Conservation (phyloP, 2,113 vertebrate genomes). For the Trachemys scripta region DNA sequence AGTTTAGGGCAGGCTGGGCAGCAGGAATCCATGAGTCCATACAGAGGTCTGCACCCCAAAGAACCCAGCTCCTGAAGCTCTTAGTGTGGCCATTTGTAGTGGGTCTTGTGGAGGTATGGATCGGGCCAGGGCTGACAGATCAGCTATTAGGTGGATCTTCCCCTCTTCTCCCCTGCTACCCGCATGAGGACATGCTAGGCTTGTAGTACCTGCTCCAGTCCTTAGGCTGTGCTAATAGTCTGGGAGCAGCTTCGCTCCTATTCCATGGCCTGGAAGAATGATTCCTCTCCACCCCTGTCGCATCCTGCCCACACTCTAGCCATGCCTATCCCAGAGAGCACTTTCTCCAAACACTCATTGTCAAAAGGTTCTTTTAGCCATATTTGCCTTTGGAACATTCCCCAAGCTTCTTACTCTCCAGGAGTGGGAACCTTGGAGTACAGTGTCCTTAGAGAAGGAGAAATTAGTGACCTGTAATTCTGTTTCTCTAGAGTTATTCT, state of each 20-base stretch:
- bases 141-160: not conserved
- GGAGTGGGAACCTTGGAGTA: not conserved
- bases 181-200: not conserved
- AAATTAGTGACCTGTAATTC: not conserved
- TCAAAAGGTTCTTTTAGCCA: slow-evolving; percentile 34
- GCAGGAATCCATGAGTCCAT: no score
- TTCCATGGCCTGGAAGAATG: not conserved
- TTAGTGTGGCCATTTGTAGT: no score
- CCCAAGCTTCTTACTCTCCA: not conserved
- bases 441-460: not conserved
- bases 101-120: not conserved
- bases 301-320: not conserved
- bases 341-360: not conserved
- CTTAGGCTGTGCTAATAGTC: not conserved
- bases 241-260: not conserved
- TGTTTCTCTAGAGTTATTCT: not conserved
- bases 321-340: not conserved
- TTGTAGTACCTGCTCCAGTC: not conserved
- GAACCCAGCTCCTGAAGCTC: no score
- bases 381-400: not conserved
- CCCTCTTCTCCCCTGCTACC: not conserved
- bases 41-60: no score
- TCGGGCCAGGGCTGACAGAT: not conserved
- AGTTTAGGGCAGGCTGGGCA: not conserved
- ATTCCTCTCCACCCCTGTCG: not conserved